A percentile compares a stretch with the other conserved stretches of the same genome.
Evolutionary conservation across 2,797 vertebrate genomes (phyloP).

Genomic region (Lemur catta): DNA sequence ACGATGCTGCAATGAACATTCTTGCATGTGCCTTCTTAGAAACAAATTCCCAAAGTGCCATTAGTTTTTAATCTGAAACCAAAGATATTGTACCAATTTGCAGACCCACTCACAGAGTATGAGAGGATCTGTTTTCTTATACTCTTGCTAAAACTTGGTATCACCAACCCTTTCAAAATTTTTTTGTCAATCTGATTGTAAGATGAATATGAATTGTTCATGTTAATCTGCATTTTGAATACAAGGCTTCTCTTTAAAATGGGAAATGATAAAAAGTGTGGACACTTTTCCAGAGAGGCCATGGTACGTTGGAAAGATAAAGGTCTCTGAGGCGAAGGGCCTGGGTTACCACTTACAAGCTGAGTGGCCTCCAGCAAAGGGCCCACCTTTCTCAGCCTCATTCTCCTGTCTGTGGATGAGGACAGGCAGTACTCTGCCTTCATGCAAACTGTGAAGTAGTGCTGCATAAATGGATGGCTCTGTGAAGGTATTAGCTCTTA

Average conservation of each 20-base stretch:
- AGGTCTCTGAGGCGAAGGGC: not conserved
- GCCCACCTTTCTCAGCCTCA: not conserved
- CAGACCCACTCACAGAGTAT: not conserved
- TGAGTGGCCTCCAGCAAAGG: not conserved
- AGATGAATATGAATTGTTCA: not conserved
- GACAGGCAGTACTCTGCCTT: not conserved
- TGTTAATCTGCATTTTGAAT: conserved; percentile 39
- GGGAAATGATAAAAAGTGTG: not conserved
- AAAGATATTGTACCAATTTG: not conserved
- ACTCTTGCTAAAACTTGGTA: not conserved
- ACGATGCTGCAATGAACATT: not conserved
- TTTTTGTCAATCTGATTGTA: not conserved
- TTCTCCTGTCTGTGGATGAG: not conserved
- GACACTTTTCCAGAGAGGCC: not conserved
- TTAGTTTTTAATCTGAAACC: not conserved
- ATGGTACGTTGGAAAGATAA: not conserved
- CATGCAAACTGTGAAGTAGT: not conserved
- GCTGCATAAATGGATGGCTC: not conserved
- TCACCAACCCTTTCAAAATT: not conserved
- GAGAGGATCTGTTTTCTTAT: not conserved
- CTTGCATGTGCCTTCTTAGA: not conserved
- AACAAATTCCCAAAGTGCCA: not conserved
- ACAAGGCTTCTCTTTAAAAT: not conserved
- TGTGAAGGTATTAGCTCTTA: not conserved
- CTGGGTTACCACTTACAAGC: not conserved